A percentile compares a stretch with the other conserved stretches of the same genome.
These are phyloP conservation scores for Platysternon megacephalum DNA, from an alignment of 2,113 vertebrate genomes.

Conservation along the genomic window DNA sequence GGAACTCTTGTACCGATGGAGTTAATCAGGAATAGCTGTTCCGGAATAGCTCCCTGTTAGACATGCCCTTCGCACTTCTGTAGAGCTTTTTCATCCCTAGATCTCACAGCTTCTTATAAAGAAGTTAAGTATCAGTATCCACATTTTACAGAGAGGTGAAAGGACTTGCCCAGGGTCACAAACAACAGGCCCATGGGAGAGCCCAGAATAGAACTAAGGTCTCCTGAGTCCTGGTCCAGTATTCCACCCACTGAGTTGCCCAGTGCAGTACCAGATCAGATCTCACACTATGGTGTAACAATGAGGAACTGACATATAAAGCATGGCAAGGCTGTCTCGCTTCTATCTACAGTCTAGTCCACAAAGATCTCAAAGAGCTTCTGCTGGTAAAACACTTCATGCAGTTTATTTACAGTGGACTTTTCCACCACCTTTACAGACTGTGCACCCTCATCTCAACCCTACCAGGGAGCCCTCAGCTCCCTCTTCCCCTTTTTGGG, in stretches of 20 bases:
- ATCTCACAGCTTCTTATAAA: neutral
- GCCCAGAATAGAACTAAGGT: rapidly evolving
- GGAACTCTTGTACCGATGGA: neutral
- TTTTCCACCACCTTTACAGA: neutral
- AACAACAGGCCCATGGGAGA: neutral
- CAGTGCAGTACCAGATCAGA: neutral
- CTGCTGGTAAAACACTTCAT: neutral
- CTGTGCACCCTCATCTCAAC: neutral
- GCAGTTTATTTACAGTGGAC: neutral
- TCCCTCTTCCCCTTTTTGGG: neutral
- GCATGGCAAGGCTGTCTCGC: neutral
- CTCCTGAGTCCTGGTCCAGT: neutral
- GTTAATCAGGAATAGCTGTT: neutral
- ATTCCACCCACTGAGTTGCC: neutral
- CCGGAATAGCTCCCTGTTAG: neutral
- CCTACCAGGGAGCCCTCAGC: neutral
- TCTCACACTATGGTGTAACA: neutral
- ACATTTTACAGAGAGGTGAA: rapidly evolving
- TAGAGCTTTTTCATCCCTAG: neutral
- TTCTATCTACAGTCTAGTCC: too few relatives aligned
- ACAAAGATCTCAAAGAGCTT: too few relatives aligned
- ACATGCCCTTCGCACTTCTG: neutral
- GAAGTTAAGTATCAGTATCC: neutral
- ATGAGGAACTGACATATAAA: neutral
- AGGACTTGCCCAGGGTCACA: rapidly evolving